Percentiles rank a stretch among this genome's conserved stretches.
Conservation (phyloP, 2,888 invertebrate genomes). For the Stramonita haemastoma region DNA sequence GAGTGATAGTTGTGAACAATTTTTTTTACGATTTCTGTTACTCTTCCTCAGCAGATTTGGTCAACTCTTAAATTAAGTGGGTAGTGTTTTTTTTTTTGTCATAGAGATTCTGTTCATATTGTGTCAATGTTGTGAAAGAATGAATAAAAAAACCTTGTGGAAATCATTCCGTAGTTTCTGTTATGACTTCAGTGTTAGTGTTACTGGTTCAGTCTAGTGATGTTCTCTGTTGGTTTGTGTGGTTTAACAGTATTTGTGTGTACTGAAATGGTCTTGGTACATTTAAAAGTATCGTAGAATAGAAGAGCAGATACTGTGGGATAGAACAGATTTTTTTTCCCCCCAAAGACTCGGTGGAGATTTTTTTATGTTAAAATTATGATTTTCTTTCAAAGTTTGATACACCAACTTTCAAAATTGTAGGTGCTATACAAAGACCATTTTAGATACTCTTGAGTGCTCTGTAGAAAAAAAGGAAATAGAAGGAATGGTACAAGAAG, state of each 20-base stretch:
- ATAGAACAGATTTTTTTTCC: not conserved
- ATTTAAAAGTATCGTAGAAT: not conserved
- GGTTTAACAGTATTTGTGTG: not conserved
- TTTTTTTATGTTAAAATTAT: not conserved
- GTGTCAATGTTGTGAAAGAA: not conserved
- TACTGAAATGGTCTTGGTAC: slow-evolving; percentile 15
- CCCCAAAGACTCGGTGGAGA: no score
- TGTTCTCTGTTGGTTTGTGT: not conserved
- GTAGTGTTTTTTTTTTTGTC: slow-evolving; percentile 2
- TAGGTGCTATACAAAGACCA: not conserved
- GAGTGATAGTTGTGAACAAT: not conserved
- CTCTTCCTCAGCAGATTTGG: slow-evolving; percentile 6
- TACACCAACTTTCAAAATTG: no score
- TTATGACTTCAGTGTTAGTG: slow-evolving; percentile 25
- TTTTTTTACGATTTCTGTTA: not conserved
- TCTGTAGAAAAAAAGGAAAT: not conserved
- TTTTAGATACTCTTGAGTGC: not conserved
- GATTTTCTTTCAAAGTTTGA: no score
- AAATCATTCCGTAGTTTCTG: not conserved
- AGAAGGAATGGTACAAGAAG: not conserved
- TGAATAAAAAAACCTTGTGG: not conserved
- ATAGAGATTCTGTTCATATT: not conserved
- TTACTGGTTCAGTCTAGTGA: not conserved
- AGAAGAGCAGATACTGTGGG: not conserved
- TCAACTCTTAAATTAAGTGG: not conserved